Evolutionary conservation across 2,113 vertebrate genomes (phyloP), one percentile per base, ranked within the genome.

Genomic region (Penelope pileata): DNA sequence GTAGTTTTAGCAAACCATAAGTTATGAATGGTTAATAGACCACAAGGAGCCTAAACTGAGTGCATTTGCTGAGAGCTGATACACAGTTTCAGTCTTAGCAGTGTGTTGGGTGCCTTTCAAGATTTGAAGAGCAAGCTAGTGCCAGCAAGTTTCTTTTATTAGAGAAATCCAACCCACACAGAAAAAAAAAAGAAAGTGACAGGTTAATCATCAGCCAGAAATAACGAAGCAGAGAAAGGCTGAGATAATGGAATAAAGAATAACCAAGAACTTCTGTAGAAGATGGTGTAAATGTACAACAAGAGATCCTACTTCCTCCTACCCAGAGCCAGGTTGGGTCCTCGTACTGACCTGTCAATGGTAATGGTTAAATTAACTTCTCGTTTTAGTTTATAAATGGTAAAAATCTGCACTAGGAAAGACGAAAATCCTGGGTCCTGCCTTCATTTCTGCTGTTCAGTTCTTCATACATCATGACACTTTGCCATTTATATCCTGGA

Each of bases 181-280:
- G 66, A 43, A 89, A 89, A 84, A 38, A 6, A 54, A 5, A 54
- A 66, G 4, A 42, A 70, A 12, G 69, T 45, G 58, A 69, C n/a
- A 83, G n/a, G 63, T 92, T 86, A 89, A n/a, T 73, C 66, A 64
- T 76, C 7, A 82, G 18, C 30, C 66, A 69, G 79, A 94, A 79
- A 89, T 76, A 88, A 81, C 42, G 66, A 87, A 60, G 24, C 17
- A 45, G 36, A 27, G 16, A 78, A 92, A 80, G 51, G 30, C 15
- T 75, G 29, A 91, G 34, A 67, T n/a, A 89, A 38, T 23, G 12
- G 23, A 70, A 51, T 40, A 84, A 83, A 60, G 23, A 3, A 68
- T 86, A 92, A 18, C 1, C 8, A 84, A 69, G 19, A 69, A 91
- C 10, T 34, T 12, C 27, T 29, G 2, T 23, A 79, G 43, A 86